Evolutionary conservation across 2,797 vertebrate species (phyloP), one percentile per base, ranked within the genome.

Genomic region (Pempheris klunzingeri): DNA sequence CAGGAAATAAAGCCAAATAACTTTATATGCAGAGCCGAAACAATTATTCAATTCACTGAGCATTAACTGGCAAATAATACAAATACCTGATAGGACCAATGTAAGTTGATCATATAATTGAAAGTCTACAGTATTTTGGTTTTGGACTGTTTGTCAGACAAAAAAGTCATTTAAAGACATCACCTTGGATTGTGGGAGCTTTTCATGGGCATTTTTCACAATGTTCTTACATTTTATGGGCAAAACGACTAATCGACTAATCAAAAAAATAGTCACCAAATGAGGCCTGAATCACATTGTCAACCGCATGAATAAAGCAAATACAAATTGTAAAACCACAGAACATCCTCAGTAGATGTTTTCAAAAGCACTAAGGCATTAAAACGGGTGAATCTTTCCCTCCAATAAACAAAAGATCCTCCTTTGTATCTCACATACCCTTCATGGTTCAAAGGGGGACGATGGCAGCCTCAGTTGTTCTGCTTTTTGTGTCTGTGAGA

Each of bases 401-500:
- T 22, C 50, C n/a, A 46, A 12, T 18, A 53, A 75, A 80, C 74
- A 85, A 78, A 65, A 66, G 58, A 50, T 54, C 1, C 24, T 54
- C 26, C 64, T 43, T 80, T 83, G n/a, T 36, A 80, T 86, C 74
- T 54, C 38, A 0, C 43, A 60, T 32, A 24, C 11, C 38, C 70
- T 69, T 18, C 38, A 22, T 59, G 75, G 61, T 49, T 83, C 53
- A 46, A 44, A 71, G 80, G 53, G 46, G 5, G 63, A 62, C 18
- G 76, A 77, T 72, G 83, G 70, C 74, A 47, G 77, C 49, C 44
- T 9, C 62, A 0, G 57, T 52, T 20, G 65, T 34, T 64, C 0
- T 39, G n/a, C 62, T 69, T 75, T 82, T 74, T 85, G 73, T 76
- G 65, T 55, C 47, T 59, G 53, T 53, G 76, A 61, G 78, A 83